phyloP scores from a whole-genome alignment of 2,113 vertebrate genomes.

The Cinclus cinclus region DNA sequence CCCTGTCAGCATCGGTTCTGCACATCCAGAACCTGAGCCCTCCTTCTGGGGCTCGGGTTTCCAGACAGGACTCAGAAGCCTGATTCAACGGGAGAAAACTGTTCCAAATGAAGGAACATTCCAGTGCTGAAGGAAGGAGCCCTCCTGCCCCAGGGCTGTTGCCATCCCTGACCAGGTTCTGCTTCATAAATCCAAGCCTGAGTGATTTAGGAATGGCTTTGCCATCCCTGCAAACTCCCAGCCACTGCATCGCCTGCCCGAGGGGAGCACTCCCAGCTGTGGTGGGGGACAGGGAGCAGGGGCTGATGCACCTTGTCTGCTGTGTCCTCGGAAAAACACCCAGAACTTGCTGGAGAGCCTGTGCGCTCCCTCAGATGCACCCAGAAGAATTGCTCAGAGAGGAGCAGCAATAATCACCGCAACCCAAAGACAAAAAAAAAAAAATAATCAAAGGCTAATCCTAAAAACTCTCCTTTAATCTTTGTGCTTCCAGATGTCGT shows the following conservation, averaged over 20 bases:
- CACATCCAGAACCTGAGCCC: accelerated
- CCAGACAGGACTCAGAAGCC: neutral
- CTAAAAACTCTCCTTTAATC: slow-evolving; percentile 77
- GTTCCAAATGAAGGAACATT: neutral
- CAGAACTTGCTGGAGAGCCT: neutral
- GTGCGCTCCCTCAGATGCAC: neutral
- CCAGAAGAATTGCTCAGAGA: neutral
- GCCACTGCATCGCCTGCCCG: accelerated
- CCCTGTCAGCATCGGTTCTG: accelerated
- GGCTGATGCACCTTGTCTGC: accelerated
- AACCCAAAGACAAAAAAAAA: neutral
- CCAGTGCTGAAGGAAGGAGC: neutral
- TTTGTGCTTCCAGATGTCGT: slow-evolving; percentile 65
- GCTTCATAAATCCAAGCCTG: neutral
- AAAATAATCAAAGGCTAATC: slow-evolving; percentile 71
- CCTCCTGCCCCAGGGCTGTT: neutral
- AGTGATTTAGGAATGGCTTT: neutral
- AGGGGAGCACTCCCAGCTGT: neutral
- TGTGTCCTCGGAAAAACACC: neutral
- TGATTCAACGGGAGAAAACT: accelerated
- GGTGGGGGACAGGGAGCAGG: neutral
- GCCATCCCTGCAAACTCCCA: neutral
- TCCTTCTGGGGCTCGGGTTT: neutral
- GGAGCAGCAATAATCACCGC: neutral
- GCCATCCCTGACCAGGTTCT: neutral